Percentiles rank a stretch among this genome's conserved stretches.
These are phyloP conservation scores for Rhinogobio ventralis DNA, from an alignment of 2,797 vertebrate genomes.

Conservation along the genomic window DNA sequence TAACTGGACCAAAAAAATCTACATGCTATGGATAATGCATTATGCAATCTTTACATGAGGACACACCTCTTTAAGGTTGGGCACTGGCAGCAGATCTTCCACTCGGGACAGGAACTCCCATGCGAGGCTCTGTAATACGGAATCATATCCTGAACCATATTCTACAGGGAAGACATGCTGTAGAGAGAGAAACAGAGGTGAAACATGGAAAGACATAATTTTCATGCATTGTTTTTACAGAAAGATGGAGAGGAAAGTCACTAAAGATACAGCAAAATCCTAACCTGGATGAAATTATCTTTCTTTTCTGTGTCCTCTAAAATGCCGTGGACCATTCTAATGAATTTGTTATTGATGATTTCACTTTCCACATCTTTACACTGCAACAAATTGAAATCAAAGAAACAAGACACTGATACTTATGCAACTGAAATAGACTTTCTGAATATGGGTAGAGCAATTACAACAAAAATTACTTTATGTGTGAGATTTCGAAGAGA, in stretches of 20 bases:
- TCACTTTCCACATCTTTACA: slow-evolving; percentile 64
- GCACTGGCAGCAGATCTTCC: slow-evolving; percentile 77
- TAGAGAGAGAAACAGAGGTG: slow-evolving; percentile 12
- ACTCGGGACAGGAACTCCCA: slow-evolving; percentile 82
- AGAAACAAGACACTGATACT: neutral
- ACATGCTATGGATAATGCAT: neutral
- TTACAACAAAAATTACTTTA: slow-evolving; percentile 40
- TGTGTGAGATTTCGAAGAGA: slow-evolving; percentile 58
- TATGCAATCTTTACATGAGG: neutral
- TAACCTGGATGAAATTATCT: slow-evolving; percentile 74
- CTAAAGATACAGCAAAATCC: neutral
- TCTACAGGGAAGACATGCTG: slow-evolving; percentile 80
- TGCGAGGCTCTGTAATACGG: slow-evolving; percentile 80
- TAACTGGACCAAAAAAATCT: neutral
- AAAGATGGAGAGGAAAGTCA: neutral
- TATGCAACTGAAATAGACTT: neutral
- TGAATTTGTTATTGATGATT: slow-evolving; percentile 63
- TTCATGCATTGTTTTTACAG: neutral
- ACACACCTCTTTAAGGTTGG: slow-evolving; percentile 79
- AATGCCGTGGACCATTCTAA: slow-evolving; percentile 71
- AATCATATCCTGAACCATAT: slow-evolving; percentile 79
- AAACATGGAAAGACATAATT: neutral
- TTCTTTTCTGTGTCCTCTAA: slow-evolving; percentile 72
- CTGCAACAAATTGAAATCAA: slow-evolving; percentile 42
- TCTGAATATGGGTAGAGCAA: neutral